Evolutionary conservation across 2,113 vertebrate species (phyloP), one percentile per base, ranked within the genome.

Genomic region (Vulpes lagopus): DNA sequence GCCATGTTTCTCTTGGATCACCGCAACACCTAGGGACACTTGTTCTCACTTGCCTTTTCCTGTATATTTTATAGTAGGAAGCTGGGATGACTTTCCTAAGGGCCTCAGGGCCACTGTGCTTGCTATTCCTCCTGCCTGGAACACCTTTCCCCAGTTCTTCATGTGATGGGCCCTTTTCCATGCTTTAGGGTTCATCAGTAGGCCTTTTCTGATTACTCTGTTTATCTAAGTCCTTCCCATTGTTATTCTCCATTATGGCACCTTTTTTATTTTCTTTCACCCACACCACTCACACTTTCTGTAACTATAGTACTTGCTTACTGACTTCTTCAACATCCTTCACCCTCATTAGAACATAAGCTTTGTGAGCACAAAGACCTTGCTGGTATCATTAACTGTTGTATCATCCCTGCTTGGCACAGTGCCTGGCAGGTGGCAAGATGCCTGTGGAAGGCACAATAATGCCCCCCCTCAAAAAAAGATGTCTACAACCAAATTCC

Each of bases 181-280:
- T 35, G 59, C 32, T 17, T 16, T 8, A 3, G 5, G 30, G 5
- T 7, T 38, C 43, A 19, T 59, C 3, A 0, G 16, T 11, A 11
- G 4, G 7, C 60, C 53, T 5, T 23, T n/a, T 12, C 30, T 71
- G n/a, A 84, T 35, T 23, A 27, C 11, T n/a, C 38, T 27, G 3
- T 16, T 30, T 49, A 30, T 2, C 1, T 23, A 55, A 55, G 32
- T 32, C 55, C 27, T 62, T 43, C 55, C 27, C 3, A 0, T 11
- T 15, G 14, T 25, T 17, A 35, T 30, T 59, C 69, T 71, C 84
- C 9, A 22, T 32, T 43, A 10, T 1, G 11, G 3, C 0, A 5
- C 43, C 62, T 78, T 23, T 32, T 25, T 57, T 49, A 12, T 59
- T 32, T 5, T 25, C 17, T 38, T 25, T 32, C 62, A 53, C 11